Evolutionary conservation across 1,140 invertebrate species (phyloP), one percentile per base, ranked within the genome.

Genomic region (Aphelinus certus): DNA sequence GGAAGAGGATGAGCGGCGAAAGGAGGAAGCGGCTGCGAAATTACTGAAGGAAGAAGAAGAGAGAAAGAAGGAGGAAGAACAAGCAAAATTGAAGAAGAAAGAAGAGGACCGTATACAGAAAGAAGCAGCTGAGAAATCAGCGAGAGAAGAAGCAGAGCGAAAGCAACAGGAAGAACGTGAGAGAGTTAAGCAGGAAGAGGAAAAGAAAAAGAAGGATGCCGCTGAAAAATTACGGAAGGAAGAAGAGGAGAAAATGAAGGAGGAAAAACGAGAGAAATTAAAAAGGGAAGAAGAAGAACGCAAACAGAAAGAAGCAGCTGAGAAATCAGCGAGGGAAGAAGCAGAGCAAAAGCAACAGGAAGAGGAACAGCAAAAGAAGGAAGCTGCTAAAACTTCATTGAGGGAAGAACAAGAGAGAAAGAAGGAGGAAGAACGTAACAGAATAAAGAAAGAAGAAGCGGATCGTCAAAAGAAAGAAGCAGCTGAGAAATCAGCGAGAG

Each of bases 241-340:
- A 58, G 26, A 73, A 58, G 70, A 66, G 73, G 9, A 57, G 10
- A 57, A 55, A 69, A 78, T 75, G 65, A 70, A 77, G 79, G 71
- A 61, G 47, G 47, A 57, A 76, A 79, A 66, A 77, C 67, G 49
- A 65, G 74, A 69, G 58, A 79, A 73, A 51, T 53, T 57, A 71
- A 78, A 47, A 3, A 10, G n/a, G 60, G 26, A 7, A 47, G 2
- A 60, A n/a, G 45, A 62, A 1, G 69, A 60, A 63, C 43, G 60
- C 63, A 26, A 68, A 60, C 26, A 49, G 69, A 43, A 77, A 48
- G 73, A 81, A 71, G 68, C 60, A 26, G n/a, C n/a, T n/a, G n/a
- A n/a, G n/a, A n/a, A n/a, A n/a, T n/a, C n/a, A n/a, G n/a, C n/a
- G n/a, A n/a, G n/a, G n/a, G 75, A 78, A 67, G 58, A 70, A 73